These are phyloP conservation scores for Mastomys coucha DNA, from an alignment of 2,113 vertebrate species.

Conservation along the genomic window DNA sequence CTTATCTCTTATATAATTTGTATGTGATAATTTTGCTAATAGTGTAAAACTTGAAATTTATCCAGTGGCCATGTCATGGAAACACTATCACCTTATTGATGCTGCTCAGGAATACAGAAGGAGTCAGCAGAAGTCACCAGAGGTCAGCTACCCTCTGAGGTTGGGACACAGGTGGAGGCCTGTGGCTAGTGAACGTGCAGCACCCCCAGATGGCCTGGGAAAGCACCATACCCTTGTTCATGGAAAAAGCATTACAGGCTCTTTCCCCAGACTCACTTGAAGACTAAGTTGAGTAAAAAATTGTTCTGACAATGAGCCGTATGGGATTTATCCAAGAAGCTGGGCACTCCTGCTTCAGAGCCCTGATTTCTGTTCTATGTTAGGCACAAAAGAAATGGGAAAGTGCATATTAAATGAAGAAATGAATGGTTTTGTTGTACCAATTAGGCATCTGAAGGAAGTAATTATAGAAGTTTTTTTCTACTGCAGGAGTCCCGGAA, in stretches of 20 bases:
- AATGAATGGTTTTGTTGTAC: not conserved
- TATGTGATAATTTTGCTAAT: constrained; percentile 1
- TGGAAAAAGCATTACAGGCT: not conserved
- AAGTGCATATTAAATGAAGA: not conserved
- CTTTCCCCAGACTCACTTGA: not conserved
- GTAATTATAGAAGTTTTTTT: not conserved
- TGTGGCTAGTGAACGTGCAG: not conserved
- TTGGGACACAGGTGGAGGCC: not conserved
- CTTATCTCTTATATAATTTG: not conserved
- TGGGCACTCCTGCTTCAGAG: not conserved
- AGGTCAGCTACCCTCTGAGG: not conserved
- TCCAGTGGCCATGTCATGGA: not conserved
- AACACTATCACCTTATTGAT: not conserved
- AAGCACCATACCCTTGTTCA: not conserved
- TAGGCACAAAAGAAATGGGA: not conserved
- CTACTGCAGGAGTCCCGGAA: not conserved
- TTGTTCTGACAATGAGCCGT: not conserved
- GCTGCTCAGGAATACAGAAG: not conserved
- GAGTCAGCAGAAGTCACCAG: not conserved
- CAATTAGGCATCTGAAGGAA: not conserved
- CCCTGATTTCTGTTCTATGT: not conserved
- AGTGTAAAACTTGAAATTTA: constrained; percentile 2
- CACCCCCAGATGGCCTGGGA: not conserved
- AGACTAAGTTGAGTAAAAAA: not conserved
- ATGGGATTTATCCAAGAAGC: not conserved